These are phyloP conservation scores for Marcusenius ussheri DNA, from an alignment of 2,113 vertebrate species.

Conservation along the genomic window DNA sequence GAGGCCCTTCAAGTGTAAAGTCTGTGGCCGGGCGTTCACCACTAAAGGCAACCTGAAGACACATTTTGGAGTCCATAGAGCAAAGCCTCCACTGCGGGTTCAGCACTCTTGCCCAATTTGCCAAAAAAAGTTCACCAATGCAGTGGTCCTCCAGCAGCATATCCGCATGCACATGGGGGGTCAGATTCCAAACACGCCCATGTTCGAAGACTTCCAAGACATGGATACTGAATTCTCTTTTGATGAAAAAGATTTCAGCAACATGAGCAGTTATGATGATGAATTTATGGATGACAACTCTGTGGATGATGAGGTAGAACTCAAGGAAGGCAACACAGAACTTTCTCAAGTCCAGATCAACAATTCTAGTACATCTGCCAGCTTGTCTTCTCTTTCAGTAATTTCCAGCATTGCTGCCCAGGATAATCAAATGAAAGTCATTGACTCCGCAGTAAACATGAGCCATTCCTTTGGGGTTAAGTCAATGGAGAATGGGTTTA, in stretches of 20 bases:
- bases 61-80: constrained; percentile 85
- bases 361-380: constrained; percentile 64
- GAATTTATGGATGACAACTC: constrained; percentile 80
- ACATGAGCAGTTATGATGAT: constrained; percentile 72
- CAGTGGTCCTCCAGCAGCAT: constrained; percentile 91
- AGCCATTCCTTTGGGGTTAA: constrained; percentile 65
- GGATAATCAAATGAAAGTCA: constrained; percentile 86
- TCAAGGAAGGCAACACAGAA: constrained; percentile 55
- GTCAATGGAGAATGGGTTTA: constrained; percentile 68
- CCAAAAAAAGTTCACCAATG: constrained; percentile 97
- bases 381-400: constrained; percentile 61
- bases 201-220: constrained; percentile 69
- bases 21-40: constrained; percentile 93
- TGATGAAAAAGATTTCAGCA: constrained; percentile 69
- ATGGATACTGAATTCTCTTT: constrained; percentile 67
- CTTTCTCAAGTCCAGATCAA: constrained; percentile 58
- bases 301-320: constrained; percentile 76
- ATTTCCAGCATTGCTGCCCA: constrained; percentile 78
- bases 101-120: constrained; percentile 97
- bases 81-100: constrained; percentile 82
- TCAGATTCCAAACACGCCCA: constrained; percentile 73
- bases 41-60: constrained; percentile 98
- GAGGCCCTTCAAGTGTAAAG: constrained; percentile 92
- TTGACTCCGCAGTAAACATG: constrained; percentile 71
- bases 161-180: constrained; percentile 97